Evolutionary conservation across 2,797 vertebrate species (phyloP), one percentile per base, ranked within the genome.

Genomic region (Sciurus carolinensis): DNA sequence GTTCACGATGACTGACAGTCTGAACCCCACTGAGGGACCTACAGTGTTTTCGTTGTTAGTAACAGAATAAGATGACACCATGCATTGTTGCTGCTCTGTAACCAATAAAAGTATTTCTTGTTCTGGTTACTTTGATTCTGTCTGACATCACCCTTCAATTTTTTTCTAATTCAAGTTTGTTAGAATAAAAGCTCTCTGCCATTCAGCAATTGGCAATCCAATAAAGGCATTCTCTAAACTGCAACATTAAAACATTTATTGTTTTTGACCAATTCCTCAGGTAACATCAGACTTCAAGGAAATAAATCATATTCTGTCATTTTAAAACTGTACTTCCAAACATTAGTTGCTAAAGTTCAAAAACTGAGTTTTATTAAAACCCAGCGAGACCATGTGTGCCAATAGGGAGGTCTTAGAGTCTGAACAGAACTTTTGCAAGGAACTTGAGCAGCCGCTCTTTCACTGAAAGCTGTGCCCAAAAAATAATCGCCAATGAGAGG

Each of bases 101-200:
- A 97, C 90, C 96, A 98, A 94, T 97, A 95, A 97, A 98, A 97
- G 64, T 75, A 90, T 83, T 96, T 95, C 82, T 95, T 95, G 80
- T 81, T 98, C 95, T 97, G 33, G 66, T 96, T 98, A 97, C 92
- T 1, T 0, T 97, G 93, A 94, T 97, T 97, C 90, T 97, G 71
- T 69, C 86, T 98, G 97, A 98, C 96, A 98, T 95, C 90, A 98
- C 18, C 67, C 76, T 96, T 92, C 95, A 85, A 84, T 97, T 88
- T 10, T 93, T 66, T 42, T 94, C 54, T 97, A 98, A 98, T 97
- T 98, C 98, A 96, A 95, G 91, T 94, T 96, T 98, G 80, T 96
- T 88, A 95, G 92, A 98, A 98, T 97, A 94, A 98, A 98, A 96
- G 93, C 75, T 73, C 54, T 93, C 76, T 87, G 59, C 97, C 96